Percentiles rank a stretch among this genome's conserved stretches.
phyloP scores from a whole-genome alignment of 1,140 invertebrate species.

The Coboldia fuscipes region DNA sequence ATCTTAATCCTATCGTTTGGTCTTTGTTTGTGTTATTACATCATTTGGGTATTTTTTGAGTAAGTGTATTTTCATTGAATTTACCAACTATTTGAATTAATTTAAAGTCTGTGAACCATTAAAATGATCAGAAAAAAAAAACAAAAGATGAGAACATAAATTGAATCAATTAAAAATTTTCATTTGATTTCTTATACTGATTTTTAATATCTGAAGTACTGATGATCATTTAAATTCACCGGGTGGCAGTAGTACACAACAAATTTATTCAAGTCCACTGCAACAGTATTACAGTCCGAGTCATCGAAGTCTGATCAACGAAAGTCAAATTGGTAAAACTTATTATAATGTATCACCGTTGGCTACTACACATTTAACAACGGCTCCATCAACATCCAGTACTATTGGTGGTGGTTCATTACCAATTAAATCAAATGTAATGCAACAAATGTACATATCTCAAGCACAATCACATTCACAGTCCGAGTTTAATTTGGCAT shows the following conservation, averaged over 20 bases:
- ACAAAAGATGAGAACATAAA: not conserved
- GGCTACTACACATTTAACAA: constrained; percentile 9
- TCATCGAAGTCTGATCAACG: no score
- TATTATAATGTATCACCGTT: no score
- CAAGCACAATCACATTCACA: not conserved
- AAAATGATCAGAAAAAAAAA: not conserved
- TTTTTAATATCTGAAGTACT: no score
- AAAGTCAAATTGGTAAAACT: no score
- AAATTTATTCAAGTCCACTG: not conserved
- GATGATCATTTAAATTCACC: not conserved
- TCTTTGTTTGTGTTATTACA: constrained; percentile 70
- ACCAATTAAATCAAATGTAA: not conserved
- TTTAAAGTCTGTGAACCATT: no score
- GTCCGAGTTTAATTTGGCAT: no score
- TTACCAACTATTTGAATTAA: no score
- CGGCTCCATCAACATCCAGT: constrained; percentile 12
- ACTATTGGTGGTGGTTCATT: constrained; percentile 9
- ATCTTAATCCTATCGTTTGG: constrained; percentile 55
- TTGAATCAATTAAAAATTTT: not conserved
- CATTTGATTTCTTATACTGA: not conserved
- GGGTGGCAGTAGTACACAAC: not conserved
- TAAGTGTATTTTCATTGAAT: no score
- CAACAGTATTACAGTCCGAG: constrained; percentile 3
- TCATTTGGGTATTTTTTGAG: constrained; percentile 78
- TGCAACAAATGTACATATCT: not conserved